phyloP scores from a whole-genome alignment of 2,797 vertebrate genomes.

The Gobio occitaniae region DNA sequence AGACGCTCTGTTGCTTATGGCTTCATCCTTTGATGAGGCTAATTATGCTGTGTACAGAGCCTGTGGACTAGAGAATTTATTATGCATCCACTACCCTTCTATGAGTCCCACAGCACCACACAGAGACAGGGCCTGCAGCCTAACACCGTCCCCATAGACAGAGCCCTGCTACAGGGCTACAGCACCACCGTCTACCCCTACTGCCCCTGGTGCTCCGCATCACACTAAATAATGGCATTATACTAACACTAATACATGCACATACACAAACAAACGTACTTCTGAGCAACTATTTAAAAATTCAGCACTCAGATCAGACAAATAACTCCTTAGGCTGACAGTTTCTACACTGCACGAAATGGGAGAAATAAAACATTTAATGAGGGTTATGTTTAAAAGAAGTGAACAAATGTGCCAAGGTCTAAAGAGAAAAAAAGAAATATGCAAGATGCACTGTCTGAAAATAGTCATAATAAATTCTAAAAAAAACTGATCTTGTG shows the following conservation, averaged over 20 bases:
- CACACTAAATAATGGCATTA: constrained; percentile 37
- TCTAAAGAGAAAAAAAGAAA: not conserved
- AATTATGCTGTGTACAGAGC: constrained; percentile 80
- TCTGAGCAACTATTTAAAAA: constrained; percentile 41
- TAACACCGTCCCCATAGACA: constrained; percentile 73
- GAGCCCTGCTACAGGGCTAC: constrained; percentile 72
- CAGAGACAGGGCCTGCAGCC: constrained; percentile 73
- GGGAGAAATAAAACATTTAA: constrained; percentile 30
- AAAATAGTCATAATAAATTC: not conserved
- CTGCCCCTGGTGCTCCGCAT: constrained; percentile 58
- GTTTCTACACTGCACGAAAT: not conserved
- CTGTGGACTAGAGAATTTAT: constrained; percentile 77
- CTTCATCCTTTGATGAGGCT: constrained; percentile 76
- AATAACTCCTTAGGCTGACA: constrained; percentile 30
- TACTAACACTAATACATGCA: constrained; percentile 34
- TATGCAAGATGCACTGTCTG: not conserved
- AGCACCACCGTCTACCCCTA: constrained; percentile 63
- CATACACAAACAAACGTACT: constrained; percentile 34
- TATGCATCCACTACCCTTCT: constrained; percentile 70
- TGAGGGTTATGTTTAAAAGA: constrained; percentile 13
- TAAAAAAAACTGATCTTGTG: not conserved
- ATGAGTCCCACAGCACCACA: constrained; percentile 63
- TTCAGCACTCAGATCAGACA: constrained; percentile 45
- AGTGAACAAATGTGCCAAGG: not conserved
- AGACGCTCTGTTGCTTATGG: constrained; percentile 61